Evolutionary conservation across 2,888 invertebrate genomes (phyloP), one percentile per base, ranked within the genome.

Genomic region (Drosophila meridiana): DNA sequence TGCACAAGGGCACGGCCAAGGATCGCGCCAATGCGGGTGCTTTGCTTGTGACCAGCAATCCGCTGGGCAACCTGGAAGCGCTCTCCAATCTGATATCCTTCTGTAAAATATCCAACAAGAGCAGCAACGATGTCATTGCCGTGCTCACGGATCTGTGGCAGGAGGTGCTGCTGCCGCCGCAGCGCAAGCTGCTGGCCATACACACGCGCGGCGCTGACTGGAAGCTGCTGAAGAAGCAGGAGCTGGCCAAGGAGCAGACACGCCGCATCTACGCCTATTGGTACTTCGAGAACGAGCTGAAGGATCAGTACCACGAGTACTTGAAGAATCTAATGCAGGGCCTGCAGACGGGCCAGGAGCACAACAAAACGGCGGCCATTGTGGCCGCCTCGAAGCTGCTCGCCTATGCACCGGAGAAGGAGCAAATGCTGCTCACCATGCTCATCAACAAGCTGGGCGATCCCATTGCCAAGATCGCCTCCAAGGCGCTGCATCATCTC

Each of bases 361-460:
- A 90, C 45, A 92, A 92, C 63, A 93, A 93, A 71, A 91, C 81
- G 3, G 65, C 86, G 0, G 78, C 91, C 0, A 92, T 93, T 55
- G 87, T 92, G 30, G 78, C 92, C 0, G 91, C 92, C 0, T 78
- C 93, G 0, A 90, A 90, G 30, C 70, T 93, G 8, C 60, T 93
- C 11, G 76, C 89, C 7, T 92, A 84, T 69, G 91, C 91, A 0
- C 93, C 93, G 0, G 93, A 93, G 69, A 93, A 93, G 59, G 93
- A 93, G 58, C 93, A 93, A 78, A 90, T 93, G 92, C 93, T 99
- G 6, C 93, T 99, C 3, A 94, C 95, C 0, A 95, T 96, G 91
- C 93, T 99, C 55, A 96, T 99, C 3, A 99, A 99, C 93, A 99
- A 99, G 93, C 94, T 99, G 11, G 99, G 99, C 13, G 99, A 99